Percentiles rank a stretch among this genome's conserved stretches.
phyloP scores from a whole-genome alignment of 2,888 invertebrate species.

The Lutraria lutraria region DNA sequence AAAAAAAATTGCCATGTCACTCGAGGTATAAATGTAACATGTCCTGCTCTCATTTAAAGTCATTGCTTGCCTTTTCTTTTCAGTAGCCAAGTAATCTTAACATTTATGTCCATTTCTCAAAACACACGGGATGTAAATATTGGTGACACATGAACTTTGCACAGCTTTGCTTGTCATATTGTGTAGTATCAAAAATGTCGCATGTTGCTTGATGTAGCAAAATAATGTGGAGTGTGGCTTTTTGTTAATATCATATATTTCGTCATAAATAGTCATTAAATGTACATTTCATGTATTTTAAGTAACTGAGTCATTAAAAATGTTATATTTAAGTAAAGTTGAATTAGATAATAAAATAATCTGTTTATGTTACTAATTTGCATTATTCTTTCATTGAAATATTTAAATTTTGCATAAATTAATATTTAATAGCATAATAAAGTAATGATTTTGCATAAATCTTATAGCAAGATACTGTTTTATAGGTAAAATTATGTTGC shows the following conservation, averaged over 20 bases:
- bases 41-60: not conserved
- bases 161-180: not conserved
- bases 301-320: not conserved
- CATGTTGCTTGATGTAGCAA: not conserved
- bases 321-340: not conserved
- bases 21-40: not conserved
- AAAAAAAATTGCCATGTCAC: slow-evolving; percentile 25
- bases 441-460: not conserved
- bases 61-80: not conserved
- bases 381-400: not conserved
- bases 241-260: not conserved
- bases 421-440: not conserved
- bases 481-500: not conserved
- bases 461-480: not conserved
- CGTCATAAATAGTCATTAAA: not conserved
- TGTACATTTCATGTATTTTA: not conserved
- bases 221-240: not conserved
- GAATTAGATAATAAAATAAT: not conserved
- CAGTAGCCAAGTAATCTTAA: not conserved
- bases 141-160: not conserved
- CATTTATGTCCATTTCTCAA: slow-evolving; percentile 7
- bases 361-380: slow-evolving; percentile 1
- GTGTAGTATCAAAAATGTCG: not conserved
- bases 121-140: not conserved
- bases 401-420: slow-evolving; percentile 9